These are phyloP conservation scores for Rhinella marina DNA, from an alignment of 2,797 vertebrate genomes.

Conservation along the genomic window DNA sequence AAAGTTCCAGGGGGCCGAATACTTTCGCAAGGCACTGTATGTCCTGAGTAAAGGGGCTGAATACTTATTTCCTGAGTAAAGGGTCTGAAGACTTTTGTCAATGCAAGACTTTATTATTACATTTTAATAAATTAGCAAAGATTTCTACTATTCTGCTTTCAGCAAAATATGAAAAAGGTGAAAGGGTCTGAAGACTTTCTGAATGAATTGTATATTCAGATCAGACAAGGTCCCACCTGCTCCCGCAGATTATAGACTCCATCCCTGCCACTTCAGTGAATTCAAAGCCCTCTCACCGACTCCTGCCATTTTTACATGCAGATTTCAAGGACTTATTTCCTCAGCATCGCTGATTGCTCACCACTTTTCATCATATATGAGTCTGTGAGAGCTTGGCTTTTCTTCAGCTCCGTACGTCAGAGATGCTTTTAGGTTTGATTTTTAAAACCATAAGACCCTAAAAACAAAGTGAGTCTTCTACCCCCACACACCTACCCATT, in stretches of 20 bases:
- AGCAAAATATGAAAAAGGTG: no score
- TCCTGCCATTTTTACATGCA: constrained; percentile 7
- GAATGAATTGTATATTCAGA: not conserved
- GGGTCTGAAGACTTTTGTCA: no score
- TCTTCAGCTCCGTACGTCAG: no score
- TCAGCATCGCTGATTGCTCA: not conserved
- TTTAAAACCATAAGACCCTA: not conserved
- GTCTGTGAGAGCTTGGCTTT: not conserved
- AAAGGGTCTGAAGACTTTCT: no score
- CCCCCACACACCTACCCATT: no score
- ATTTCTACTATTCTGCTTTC: no score
- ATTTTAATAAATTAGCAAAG: no score
- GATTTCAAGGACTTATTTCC: constrained; percentile 28
- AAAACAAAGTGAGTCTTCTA: not conserved
- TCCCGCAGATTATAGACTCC: not conserved
- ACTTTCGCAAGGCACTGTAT: no score
- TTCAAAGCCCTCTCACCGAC: not conserved
- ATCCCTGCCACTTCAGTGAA: not conserved
- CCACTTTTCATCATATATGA: not conserved
- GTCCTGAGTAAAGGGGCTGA: no score
- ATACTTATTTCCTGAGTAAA: no score
- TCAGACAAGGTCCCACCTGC: not conserved
- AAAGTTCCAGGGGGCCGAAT: no score
- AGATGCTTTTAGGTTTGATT: not conserved
- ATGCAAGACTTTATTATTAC: no score